Evolutionary conservation across 2,113 vertebrate genomes (phyloP), one percentile per base, ranked within the genome.

Genomic region (Rhodinocichla rosea): DNA sequence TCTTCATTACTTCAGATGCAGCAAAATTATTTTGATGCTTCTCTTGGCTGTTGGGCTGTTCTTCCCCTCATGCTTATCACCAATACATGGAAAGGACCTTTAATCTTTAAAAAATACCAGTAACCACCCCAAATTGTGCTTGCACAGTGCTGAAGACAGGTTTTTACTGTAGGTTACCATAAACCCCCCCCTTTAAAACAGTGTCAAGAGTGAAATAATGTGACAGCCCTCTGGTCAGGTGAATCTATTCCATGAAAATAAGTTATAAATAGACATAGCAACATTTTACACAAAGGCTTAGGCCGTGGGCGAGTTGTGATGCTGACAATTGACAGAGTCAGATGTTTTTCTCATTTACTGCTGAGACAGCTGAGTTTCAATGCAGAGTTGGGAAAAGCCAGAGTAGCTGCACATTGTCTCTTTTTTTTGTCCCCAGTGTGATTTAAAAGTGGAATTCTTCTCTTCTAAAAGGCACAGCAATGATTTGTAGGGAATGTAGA

Each of bases 321-420:
- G 73, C 40, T 94, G 71, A 94, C 77, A 92, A 75, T 20, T 71
- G 89, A 76, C 64, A 77, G 75, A 33, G 65, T 92, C 87, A 92
- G 69, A 65, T 84, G 53, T 64, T 94, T 96, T 94, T 68, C 70
- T 52, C 28, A 15, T 37, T 70, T 67, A 33, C 53, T 95, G 83
- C 87, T 95, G 73, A 89, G 73, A 26, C 57, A 78, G 89, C 89
- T 67, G 74, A 68, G 44, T n/a, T 90, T 50, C 52, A 64, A 40
- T n/a, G 52, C 90, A 67, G 52, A 50, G 18, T 7, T 83, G 35
- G 24, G 35, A 91, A 64, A 91, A 87, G 4, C 0, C 5, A 90
- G 27, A 70, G 35, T 39, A 70, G 19, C 5, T 44, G 64, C 22
- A 8, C 19, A 40, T 28, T 65, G 23, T 52, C 19, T 44, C 16